Percentiles rank a stretch among this genome's conserved stretches.
Conservation (phyloP, 2,797 vertebrate genomes). For the Tarsius wallacei region DNA sequence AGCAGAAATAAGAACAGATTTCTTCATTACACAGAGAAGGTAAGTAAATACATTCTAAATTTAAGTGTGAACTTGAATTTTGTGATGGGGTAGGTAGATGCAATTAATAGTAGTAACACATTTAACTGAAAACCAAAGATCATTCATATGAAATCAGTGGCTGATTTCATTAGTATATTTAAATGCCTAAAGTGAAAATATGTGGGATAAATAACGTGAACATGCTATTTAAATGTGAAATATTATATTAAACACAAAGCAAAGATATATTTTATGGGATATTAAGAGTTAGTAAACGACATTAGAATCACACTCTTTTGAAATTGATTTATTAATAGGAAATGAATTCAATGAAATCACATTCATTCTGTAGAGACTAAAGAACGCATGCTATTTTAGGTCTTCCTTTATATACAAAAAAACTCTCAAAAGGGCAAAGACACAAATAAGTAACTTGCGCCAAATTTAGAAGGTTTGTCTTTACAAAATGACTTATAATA, state of each 20-base stretch:
- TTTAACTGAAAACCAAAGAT: constrained; percentile 1
- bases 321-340: background rate
- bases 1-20: background rate
- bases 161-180: background rate
- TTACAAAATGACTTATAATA: background rate
- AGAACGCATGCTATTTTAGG: background rate
- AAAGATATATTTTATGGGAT: background rate
- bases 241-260: background rate
- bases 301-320: background rate
- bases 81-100: background rate
- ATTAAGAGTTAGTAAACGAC: background rate
- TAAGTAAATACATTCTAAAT: background rate
- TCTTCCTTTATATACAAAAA: background rate
- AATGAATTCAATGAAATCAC: background rate
- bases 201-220: background rate
- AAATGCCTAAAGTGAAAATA: background rate
- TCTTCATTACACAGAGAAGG: accelerated
- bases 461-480: background rate
- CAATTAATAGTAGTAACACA: background rate
- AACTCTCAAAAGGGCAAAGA: background rate
- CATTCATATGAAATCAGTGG: background rate
- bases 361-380: background rate
- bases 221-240: background rate
- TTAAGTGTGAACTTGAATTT: constrained; percentile 1
- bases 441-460: background rate